phyloP scores from a whole-genome alignment of 2,113 vertebrate genomes.

The Oostethus manadensis region DNA sequence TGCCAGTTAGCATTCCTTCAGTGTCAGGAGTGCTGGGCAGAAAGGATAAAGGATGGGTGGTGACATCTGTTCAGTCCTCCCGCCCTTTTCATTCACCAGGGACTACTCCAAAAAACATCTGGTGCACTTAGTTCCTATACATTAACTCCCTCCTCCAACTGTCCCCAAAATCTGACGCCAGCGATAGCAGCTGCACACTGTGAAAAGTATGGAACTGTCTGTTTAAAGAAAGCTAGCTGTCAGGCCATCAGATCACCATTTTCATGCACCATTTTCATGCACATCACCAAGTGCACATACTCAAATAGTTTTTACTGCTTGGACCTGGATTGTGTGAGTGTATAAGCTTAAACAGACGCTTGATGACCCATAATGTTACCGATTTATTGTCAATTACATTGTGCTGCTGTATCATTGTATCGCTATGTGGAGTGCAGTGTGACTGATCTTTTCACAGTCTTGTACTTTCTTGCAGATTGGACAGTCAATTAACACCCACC shows the following conservation, averaged over 20 bases:
- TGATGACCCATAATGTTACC: no score
- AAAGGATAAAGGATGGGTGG: slow-evolving; percentile 72
- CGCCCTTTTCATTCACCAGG: slow-evolving; percentile 75
- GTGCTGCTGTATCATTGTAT: neutral
- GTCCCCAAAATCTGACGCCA: slow-evolving; percentile 42
- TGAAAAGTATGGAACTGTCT: slow-evolving; percentile 5
- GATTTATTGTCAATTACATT: neutral
- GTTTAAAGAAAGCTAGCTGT: neutral
- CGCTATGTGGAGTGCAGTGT: neutral
- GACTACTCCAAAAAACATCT: slow-evolving; percentile 87
- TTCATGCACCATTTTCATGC: neutral
- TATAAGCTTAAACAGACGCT: neutral
- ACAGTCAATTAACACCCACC: neutral
- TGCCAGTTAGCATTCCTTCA: slow-evolving; percentile 60
- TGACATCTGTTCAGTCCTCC: slow-evolving; percentile 90
- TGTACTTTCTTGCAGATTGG: no score
- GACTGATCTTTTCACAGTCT: neutral
- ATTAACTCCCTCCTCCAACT: slow-evolving; percentile 52
- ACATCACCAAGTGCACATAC: neutral
- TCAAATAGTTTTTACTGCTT: neutral
- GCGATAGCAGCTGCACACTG: slow-evolving; percentile 45
- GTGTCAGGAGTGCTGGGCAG: slow-evolving; percentile 64
- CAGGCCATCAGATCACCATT: neutral
- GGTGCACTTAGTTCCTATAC: slow-evolving; percentile 78
- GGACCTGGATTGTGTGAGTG: neutral